These are phyloP conservation scores for Cephus nigrinus DNA, from an alignment of 2,888 invertebrate genomes.

Conservation along the genomic window DNA sequence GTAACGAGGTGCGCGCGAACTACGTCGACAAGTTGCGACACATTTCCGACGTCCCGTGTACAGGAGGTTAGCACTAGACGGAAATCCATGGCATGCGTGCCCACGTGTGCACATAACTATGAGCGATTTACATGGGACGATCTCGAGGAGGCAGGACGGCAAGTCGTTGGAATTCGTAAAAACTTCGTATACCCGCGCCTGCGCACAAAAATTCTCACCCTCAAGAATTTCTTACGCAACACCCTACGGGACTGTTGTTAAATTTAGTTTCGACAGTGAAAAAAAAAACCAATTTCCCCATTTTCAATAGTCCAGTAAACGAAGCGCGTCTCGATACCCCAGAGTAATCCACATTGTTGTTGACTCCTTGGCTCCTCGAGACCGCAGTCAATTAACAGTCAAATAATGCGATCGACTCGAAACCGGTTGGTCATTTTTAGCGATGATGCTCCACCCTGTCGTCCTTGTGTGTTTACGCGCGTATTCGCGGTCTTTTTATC, in stretches of 20 bases:
- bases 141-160: neutral
- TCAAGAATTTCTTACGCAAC: neutral
- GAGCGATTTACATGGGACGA: neutral
- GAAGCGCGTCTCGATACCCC: too few relatives aligned
- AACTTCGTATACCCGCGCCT: neutral
- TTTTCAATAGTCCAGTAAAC: neutral
- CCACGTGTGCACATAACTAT: neutral
- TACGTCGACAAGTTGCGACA: neutral
- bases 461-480: slow-evolving; percentile 30
- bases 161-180: neutral
- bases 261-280: too few relatives aligned
- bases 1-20: neutral
- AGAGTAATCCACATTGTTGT: neutral
- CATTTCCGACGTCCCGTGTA: neutral
- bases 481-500: slow-evolving; percentile 18
- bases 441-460: slow-evolving; percentile 45
- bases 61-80: neutral
- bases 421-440: slow-evolving; percentile 53
- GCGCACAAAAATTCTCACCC: neutral
- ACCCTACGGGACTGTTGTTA: neutral
- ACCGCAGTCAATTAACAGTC: slow-evolving; percentile 11
- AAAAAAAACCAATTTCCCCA: neutral
- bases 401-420: slow-evolving; percentile 22
- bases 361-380: neutral
- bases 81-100: neutral